Conservation (phyloP, 2,797 vertebrate species). For the Cebuella pygmaea region DNA sequence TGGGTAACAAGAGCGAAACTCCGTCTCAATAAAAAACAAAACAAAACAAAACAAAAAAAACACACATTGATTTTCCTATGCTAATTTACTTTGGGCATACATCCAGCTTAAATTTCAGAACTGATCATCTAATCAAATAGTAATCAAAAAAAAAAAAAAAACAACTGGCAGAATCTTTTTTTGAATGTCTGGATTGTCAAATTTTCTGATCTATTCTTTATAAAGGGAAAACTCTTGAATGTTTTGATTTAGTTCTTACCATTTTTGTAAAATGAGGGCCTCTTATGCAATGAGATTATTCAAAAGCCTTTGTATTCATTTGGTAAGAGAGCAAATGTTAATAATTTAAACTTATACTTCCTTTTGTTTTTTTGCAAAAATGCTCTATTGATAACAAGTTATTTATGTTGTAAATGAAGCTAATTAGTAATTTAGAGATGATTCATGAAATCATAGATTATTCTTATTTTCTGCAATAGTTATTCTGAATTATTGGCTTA, state of each 20-base stretch:
- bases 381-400: constrained; percentile 32
- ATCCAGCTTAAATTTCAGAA: not conserved
- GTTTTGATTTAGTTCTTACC: not conserved
- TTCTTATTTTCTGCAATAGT: constrained; percentile 15
- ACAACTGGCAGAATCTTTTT: not conserved
- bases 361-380: constrained; percentile 34
- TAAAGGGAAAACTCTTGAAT: not conserved
- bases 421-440: constrained; percentile 52
- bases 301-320: not conserved
- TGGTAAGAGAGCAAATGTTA: constrained; percentile 38
- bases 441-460: constrained; percentile 43
- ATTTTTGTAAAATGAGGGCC: constrained; percentile 34
- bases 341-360: not conserved
- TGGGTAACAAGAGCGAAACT: too few relatives aligned
- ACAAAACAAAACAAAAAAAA: not conserved
- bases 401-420: constrained; percentile 29
- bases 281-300: constrained; percentile 14
- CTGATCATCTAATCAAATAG: not conserved
- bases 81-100: not conserved
- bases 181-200: not conserved
- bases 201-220: constrained; percentile 22
- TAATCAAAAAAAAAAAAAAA: not conserved
- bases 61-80: not conserved
- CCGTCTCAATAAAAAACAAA: too few relatives aligned
- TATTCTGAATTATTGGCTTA: constrained; percentile 49